Conservation (phyloP, 2,797 vertebrate genomes). For the Acanthiza pusilla region DNA sequence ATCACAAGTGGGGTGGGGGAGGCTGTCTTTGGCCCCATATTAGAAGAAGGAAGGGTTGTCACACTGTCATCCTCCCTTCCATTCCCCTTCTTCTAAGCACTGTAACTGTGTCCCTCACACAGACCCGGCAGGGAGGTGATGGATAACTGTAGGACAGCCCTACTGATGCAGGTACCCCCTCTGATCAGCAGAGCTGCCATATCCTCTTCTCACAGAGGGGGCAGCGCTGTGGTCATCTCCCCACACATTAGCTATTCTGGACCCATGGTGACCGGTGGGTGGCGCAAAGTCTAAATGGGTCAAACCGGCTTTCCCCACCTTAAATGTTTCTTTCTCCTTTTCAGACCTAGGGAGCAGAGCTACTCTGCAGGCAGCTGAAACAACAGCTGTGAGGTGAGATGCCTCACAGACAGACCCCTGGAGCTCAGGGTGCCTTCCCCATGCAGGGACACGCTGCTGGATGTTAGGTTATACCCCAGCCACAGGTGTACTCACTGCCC, state of each 20-base stretch:
- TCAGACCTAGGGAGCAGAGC: background rate
- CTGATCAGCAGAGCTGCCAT: background rate
- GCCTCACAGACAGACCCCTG: accelerated
- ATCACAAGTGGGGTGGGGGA: background rate
- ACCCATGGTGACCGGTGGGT: background rate
- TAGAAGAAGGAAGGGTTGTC: background rate
- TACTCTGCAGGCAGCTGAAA: background rate
- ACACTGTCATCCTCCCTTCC: background rate
- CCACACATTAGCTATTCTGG: background rate
- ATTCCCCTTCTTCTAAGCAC: background rate
- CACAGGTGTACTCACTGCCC: background rate
- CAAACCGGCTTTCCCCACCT: accelerated
- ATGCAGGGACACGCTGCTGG: background rate
- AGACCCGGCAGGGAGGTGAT: background rate
- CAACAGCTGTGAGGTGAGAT: background rate
- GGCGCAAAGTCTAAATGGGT: background rate
- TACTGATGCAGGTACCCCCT: background rate
- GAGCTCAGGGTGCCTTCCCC: background rate
- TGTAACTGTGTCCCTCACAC: background rate
- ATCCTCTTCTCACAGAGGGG: background rate
- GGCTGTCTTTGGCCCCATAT: accelerated
- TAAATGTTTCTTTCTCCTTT: background rate
- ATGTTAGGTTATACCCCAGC: background rate
- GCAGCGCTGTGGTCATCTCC: background rate
- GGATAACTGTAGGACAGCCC: background rate